A percentile compares a stretch with the other conserved stretches of the same genome.
Conservation (phyloP, 2,113 vertebrate species). For the Sisor rabdophorus region DNA sequence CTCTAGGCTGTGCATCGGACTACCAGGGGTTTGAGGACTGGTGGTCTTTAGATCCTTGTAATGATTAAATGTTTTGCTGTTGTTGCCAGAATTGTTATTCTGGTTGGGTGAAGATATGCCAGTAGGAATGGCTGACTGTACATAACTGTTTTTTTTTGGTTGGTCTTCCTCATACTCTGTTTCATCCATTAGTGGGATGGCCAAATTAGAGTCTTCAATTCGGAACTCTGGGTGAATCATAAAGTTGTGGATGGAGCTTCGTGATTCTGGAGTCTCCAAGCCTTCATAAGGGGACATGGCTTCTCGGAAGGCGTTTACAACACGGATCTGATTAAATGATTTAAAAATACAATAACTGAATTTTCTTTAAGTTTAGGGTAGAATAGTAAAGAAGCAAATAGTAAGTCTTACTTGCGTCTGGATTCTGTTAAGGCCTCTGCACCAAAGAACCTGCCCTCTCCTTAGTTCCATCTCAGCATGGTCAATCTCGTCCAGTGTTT, state of each 20-base stretch:
- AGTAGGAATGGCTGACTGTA: slow-evolving; percentile 44
- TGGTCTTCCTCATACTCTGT: slow-evolving; percentile 88
- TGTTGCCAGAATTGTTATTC: slow-evolving; percentile 90
- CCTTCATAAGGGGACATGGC: slow-evolving; percentile 85
- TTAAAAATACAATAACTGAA: neutral
- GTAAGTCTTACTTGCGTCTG: slow-evolving; percentile 95
- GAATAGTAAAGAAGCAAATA: too few species aligned
- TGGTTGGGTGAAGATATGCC: slow-evolving; percentile 66
- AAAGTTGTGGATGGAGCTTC: slow-evolving; percentile 99
- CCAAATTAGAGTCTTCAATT: slow-evolving; percentile 88
- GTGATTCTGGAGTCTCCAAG: slow-evolving; percentile 88
- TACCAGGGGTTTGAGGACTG: slow-evolving; percentile 87
- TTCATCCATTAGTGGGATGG: slow-evolving; percentile 95
- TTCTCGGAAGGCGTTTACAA: slow-evolving; percentile 98
- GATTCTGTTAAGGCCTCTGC: slow-evolving; percentile 93
- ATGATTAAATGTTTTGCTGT: slow-evolving; percentile 77
- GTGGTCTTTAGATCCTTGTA: slow-evolving; percentile 80
- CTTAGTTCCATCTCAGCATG: slow-evolving; percentile 91
- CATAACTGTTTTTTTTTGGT: slow-evolving; percentile 84
- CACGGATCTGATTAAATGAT: slow-evolving; percentile 80
- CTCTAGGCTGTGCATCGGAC: slow-evolving; percentile 97
- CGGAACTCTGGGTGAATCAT: slow-evolving; percentile 95
- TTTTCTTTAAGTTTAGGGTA: too few species aligned
- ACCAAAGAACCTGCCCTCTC: slow-evolving; percentile 93
- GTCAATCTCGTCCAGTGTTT: slow-evolving; percentile 87